These are phyloP conservation scores for Ctenochaetus hawaiiensis DNA, from an alignment of 2,797 vertebrate genomes.

Conservation along the genomic window DNA sequence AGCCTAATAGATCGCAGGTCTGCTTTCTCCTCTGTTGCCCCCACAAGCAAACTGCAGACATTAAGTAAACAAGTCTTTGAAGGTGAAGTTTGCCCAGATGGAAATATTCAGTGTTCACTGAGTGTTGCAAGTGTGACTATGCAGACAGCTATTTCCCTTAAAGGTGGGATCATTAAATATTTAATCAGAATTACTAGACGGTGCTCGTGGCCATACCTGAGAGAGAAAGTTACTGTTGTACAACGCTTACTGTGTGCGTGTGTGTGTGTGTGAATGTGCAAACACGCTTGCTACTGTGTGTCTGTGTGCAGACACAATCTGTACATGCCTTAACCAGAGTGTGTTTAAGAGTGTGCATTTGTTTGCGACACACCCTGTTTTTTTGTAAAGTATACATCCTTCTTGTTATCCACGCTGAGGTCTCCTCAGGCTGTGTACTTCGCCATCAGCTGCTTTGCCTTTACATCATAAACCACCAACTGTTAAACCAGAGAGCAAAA, in stretches of 20 bases:
- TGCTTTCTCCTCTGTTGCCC: conserved; percentile 72
- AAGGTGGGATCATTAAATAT: conserved; percentile 73
- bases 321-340: conserved; percentile 41
- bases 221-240: conserved; percentile 41
- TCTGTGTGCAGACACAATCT: conserved; percentile 63
- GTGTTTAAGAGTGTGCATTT: conserved; percentile 48
- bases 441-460: conserved; percentile 76
- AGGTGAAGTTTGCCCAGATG: conserved; percentile 77
- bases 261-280: conserved; percentile 34
- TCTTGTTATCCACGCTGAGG: conserved; percentile 51
- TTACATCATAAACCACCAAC: conserved; percentile 62
- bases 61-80: conserved; percentile 82
- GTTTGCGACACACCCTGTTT: conserved; percentile 68
- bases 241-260: conserved; percentile 24
- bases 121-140: conserved; percentile 55
- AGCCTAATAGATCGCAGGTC: conserved; percentile 61
- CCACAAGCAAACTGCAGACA: conserved; percentile 75
- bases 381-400: conserved; percentile 67
- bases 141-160: conserved; percentile 73
- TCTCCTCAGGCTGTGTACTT: conserved; percentile 64
- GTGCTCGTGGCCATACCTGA: conserved; percentile 40
- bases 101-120: conserved; percentile 72
- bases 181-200: conserved; percentile 68
- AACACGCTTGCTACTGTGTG: conserved; percentile 60
- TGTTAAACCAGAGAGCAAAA: conserved; percentile 49